Evolutionary conservation across 2,797 vertebrate species (phyloP), one percentile per base, ranked within the genome.

Genomic region (Pseudotriccus pelzelni): DNA sequence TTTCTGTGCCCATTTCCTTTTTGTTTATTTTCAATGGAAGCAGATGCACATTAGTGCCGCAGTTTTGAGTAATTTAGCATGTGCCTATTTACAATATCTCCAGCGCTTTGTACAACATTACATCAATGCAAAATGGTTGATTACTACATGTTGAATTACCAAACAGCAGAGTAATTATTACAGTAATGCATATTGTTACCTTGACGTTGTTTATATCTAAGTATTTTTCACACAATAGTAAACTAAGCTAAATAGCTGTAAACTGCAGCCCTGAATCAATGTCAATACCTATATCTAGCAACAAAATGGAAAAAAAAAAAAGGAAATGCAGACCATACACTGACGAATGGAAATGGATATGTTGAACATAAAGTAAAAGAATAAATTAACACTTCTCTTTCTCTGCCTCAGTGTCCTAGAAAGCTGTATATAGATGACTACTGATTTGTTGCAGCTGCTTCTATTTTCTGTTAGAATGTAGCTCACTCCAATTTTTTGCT

Each of bases 371-470:
- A 78, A 91, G 30, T 70, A 55, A 79, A 93, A 66, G 66, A 93
- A 75, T 76, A 91, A 96, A 96, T 88, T 92, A 90, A 27, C 74
- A 76, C 37, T 95, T 94, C 49, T 88, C 11, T 84, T 94, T 72
- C 64, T 92, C 83, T 97, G 83, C 84, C 93, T 94, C 70, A 75
- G 67, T 90, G 81, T 93, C 81, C 68, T 72, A 92, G 84, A 92
- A 92, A 93, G 46, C 58, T 62, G 60, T 85, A 52, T 58, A 32
- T 41, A 77, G 93, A 79, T 84, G 59, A 80, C 10, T 73, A 43
- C 66, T 92, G 75, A 94, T 75, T 82, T 88, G 59, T 89, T 93
- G 78, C 89, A 90, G 78, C 84, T 92, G 69, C 78, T 86, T 69
- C 52, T 73, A 15, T 83, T 92, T 86, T 92, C 47, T 83, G 24